Conservation (phyloP, 2,113 vertebrate genomes). For the Stercorarius parasiticus region DNA sequence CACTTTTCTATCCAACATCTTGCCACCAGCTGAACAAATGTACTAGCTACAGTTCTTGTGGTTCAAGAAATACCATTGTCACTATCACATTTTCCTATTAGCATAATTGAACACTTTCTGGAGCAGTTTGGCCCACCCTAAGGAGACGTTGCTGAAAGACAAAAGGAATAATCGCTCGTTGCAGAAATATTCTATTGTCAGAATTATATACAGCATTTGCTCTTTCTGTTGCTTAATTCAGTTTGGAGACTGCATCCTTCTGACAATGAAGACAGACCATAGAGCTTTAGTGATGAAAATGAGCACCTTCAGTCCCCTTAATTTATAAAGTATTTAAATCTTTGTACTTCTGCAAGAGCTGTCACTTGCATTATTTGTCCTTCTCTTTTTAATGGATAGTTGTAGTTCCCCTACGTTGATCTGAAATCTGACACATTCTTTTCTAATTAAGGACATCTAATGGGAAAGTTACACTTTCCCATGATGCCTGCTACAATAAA, state of each 20-base stretch:
- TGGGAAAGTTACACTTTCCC: conserved; percentile 57
- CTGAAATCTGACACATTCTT: conserved; percentile 49
- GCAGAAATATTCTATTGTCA: neutral
- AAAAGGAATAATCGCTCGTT: neutral
- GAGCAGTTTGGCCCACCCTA: neutral
- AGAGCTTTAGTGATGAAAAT: conserved; percentile 34
- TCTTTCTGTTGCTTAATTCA: conserved; percentile 7
- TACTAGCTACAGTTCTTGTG: neutral
- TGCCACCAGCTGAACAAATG: neutral
- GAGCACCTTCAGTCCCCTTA: conserved; percentile 51
- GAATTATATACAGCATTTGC: neutral
- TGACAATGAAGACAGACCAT: neutral
- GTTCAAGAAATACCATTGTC: neutral
- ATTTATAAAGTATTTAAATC: conserved; percentile 64
- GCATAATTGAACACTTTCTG: neutral
- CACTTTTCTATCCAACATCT: neutral
- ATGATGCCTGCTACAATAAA: conserved; percentile 53
- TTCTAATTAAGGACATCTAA: conserved; percentile 62
- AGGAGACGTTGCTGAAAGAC: neutral
- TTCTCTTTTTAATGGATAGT: conserved; percentile 6
- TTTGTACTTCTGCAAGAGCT: conserved; percentile 41
- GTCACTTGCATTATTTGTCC: conserved; percentile 32
- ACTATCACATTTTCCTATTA: neutral
- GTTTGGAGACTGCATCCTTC: neutral
- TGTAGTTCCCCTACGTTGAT: conserved; percentile 14